phyloP scores from a whole-genome alignment of 2,797 vertebrate genomes.

The Alosa sapidissima region DNA sequence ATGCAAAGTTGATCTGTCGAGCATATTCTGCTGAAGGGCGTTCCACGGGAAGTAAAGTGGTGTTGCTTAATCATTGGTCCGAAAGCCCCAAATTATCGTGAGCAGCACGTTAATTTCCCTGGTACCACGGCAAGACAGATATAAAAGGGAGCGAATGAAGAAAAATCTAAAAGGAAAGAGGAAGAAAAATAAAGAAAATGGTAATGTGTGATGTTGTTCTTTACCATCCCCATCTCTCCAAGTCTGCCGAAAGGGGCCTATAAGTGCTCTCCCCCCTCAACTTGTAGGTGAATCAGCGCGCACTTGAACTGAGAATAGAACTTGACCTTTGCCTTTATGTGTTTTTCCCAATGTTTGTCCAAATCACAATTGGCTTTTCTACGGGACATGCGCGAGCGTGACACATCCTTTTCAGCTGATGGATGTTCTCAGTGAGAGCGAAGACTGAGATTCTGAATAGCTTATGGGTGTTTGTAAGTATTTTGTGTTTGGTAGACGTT shows the following conservation, averaged over 20 bases:
- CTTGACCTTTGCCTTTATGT: slow-evolving; percentile 97
- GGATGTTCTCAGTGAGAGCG: slow-evolving; percentile 87
- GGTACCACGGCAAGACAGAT: neutral
- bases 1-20: slow-evolving; percentile 36
- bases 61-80: slow-evolving; percentile 27
- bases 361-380: slow-evolving; percentile 98
- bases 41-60: slow-evolving; percentile 38
- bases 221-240: neutral
- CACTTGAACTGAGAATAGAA: slow-evolving; percentile 92
- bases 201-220: neutral
- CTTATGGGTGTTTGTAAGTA: slow-evolving; percentile 85
- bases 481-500: slow-evolving; percentile 68
- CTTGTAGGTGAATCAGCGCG: slow-evolving; percentile 93
- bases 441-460: slow-evolving; percentile 77
- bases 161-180: neutral
- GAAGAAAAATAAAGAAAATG: neutral
- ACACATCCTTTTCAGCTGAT: slow-evolving; percentile 92
- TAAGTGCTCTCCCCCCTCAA: slow-evolving; percentile 87
- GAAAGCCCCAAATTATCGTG: neutral
- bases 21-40: slow-evolving; percentile 37
- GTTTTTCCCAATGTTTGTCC: slow-evolving; percentile 95
- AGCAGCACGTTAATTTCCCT: slow-evolving; percentile 4
- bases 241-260: neutral
- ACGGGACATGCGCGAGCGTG: slow-evolving; percentile 90
- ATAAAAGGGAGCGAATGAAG: neutral